Evolutionary conservation across 2,888 invertebrate species (phyloP), one percentile per base, ranked within the genome.

Genomic region (Sarcophaga caerulescens): DNA sequence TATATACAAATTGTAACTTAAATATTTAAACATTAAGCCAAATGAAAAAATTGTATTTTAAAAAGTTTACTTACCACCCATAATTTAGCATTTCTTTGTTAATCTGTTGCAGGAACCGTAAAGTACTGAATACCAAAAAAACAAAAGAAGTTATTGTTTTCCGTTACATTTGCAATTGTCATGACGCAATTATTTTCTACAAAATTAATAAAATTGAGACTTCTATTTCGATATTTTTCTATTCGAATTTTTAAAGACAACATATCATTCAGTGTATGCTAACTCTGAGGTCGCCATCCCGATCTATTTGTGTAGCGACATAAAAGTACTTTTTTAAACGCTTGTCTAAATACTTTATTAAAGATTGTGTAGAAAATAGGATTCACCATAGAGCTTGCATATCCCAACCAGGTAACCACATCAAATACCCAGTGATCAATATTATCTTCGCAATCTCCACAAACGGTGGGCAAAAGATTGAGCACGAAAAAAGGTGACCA

Each of bases 401-500:
- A 98, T 23, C 98, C 98, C 87, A 98, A 94, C 98, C 98, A 98
- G 69, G 98, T 95, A 81, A 97, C 98, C 85, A 97, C 95, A 91
- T 97, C 97, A 90, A 97, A 96, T 66, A 98, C 96, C 94, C 97
- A 96, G 88, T 94, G 95, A 76, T 96, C 95, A 74, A 97, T 95
- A 81, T 95, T 94, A 60, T 95, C 94, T 90, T 97, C 97, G 90
- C 98, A 98, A 88, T 96, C 95, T 11, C 95, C 95, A 90, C 98
- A 98, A 11, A 98, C 94, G 0, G 96, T 97, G 17, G 97, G 96
- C 88, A 98, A 94, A 91, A 98, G 94, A 91, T 98, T 98, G 14
- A 98, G 94, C 10, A 97, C 96, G 93, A 98, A 98, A 93, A 98
- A 98, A 14, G 98, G 98, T n/a, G 98, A 97, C 98, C 98, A 98